Conservation (phyloP, 37 sponge, comb jelly and placozoan species). For the Cliona cf. orientalis region DNA sequence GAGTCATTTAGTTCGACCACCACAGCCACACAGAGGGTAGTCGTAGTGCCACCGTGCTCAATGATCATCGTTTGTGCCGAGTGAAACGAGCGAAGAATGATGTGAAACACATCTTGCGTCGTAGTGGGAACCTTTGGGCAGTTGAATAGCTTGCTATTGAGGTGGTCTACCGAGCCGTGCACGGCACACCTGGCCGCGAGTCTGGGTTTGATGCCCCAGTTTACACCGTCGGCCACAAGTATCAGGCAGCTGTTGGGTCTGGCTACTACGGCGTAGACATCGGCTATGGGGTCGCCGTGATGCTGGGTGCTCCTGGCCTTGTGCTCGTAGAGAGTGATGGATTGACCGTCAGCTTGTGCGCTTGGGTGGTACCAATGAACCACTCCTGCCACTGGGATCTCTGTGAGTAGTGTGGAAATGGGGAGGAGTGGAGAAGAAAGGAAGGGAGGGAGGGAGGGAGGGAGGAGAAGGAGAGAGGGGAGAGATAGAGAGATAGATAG, state of each 20-base stretch:
- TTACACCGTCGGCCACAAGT: slow-evolving; percentile 79
- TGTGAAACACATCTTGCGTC: slow-evolving; percentile 69
- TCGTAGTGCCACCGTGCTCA: slow-evolving; percentile 70
- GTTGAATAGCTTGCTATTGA: slow-evolving; percentile 63
- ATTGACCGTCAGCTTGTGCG: slow-evolving; percentile 55
- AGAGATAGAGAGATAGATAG: too few species aligned
- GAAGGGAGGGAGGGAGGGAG: too few species aligned
- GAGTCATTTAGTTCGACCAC: slow-evolving; percentile 64
- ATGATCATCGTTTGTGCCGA: slow-evolving; percentile 75
- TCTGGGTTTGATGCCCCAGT: slow-evolving; percentile 84
- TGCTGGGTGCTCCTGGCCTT: slow-evolving; percentile 35
- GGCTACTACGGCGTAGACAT: slow-evolving; percentile 68
- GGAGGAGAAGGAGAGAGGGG: too few species aligned
- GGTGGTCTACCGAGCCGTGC: slow-evolving; percentile 61
- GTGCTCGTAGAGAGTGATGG: slow-evolving; percentile 83
- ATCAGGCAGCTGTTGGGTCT: slow-evolving; percentile 67
- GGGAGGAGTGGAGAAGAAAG: not conserved
- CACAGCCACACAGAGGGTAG: slow-evolving; percentile 71
- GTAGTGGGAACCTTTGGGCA: not conserved
- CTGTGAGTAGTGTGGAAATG: slow-evolving; percentile 4
- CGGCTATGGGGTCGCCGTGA: slow-evolving; percentile 89
- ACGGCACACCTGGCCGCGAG: slow-evolving; percentile 85
- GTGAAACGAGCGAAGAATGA: slow-evolving; percentile 70
- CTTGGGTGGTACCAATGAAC: slow-evolving; percentile 62
- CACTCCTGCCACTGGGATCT: slow-evolving; percentile 48